A percentile compares a stretch with the other conserved stretches of the same genome.
Evolutionary conservation across 2,797 vertebrate genomes (phyloP).

Genomic region (Onychomys arenicola): DNA sequence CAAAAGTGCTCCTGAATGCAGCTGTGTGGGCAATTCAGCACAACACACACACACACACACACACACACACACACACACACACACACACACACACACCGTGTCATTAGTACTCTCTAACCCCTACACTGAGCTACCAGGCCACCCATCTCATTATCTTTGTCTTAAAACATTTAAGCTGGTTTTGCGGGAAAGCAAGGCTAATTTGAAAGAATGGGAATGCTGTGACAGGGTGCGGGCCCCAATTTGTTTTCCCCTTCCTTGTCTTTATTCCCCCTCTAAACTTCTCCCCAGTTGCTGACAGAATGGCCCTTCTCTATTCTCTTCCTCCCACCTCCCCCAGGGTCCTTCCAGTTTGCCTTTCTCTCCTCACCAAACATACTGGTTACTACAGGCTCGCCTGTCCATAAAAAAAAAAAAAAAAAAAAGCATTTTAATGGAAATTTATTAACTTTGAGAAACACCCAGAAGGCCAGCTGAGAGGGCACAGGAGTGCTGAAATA

Average conservation of each 20-base stretch:
- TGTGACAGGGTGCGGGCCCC: rapidly evolving
- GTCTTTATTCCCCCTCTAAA: neutral
- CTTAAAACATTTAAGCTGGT: slow-evolving; percentile 20
- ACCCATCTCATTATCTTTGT: slow-evolving; percentile 27
- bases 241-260: neutral
- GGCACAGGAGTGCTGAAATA: rapidly evolving
- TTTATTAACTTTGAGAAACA: neutral
- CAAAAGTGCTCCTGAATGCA: neutral
- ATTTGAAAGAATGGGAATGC: neutral
- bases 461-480: neutral
- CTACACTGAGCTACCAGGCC: neutral
- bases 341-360: neutral
- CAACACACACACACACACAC: neutral
- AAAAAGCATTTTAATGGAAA: slow-evolving; percentile 45
- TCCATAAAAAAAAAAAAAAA: neutral
- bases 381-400: too few species aligned
- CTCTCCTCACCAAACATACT: neutral
- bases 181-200: neutral
- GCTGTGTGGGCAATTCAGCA: too few species aligned
- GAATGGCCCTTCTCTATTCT: neutral
- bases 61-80: neutral
- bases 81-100: neutral
- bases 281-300: neutral
- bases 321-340: neutral
- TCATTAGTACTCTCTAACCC: rapidly evolving